These are phyloP conservation scores for Sinodicranocentrus sp. DNA, from an alignment of 2,888 invertebrate genomes.

Conservation along the genomic window DNA sequence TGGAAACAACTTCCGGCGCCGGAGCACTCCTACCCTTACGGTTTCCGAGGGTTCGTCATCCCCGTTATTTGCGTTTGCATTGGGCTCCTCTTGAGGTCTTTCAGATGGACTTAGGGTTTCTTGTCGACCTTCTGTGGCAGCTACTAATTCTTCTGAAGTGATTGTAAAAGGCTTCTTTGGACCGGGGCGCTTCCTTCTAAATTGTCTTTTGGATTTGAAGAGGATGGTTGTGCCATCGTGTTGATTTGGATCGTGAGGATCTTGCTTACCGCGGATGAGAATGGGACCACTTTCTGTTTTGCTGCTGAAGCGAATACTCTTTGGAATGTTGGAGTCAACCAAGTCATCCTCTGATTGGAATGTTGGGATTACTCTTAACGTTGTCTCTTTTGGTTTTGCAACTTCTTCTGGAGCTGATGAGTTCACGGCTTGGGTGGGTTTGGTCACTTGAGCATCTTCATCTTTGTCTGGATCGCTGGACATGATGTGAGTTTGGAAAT, in stretches of 20 bases:
- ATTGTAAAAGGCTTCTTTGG: slow-evolving; percentile 3
- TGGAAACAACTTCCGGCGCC: slow-evolving; percentile 65
- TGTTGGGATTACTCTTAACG: slow-evolving; percentile 14
- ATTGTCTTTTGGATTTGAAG: slow-evolving; percentile 69
- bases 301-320: slow-evolving; percentile 60
- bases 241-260: slow-evolving; percentile 23
- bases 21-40: slow-evolving; percentile 54
- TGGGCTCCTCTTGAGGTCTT: not conserved
- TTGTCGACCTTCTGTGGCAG: not conserved
- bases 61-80: not conserved
- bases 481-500: slow-evolving; percentile 56
- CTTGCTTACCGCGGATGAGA: slow-evolving; percentile 25
- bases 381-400: slow-evolving; percentile 14
- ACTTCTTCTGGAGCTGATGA: slow-evolving; percentile 5
- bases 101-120: not conserved
- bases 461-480: slow-evolving; percentile 12
- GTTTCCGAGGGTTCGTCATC: slow-evolving; percentile 36
- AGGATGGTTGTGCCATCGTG: slow-evolving; percentile 63
- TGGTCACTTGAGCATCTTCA: slow-evolving; percentile 34
- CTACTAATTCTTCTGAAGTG: slow-evolving; percentile 1
- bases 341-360: slow-evolving; percentile 53
- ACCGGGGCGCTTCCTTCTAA: slow-evolving; percentile 69
- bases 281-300: slow-evolving; percentile 65
- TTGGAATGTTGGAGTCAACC: slow-evolving; percentile 65
- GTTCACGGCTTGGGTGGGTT: slow-evolving; percentile 24